These are phyloP conservation scores for Venusia cambrica DNA, from an alignment of 2,888 invertebrate species.

Conservation along the genomic window DNA sequence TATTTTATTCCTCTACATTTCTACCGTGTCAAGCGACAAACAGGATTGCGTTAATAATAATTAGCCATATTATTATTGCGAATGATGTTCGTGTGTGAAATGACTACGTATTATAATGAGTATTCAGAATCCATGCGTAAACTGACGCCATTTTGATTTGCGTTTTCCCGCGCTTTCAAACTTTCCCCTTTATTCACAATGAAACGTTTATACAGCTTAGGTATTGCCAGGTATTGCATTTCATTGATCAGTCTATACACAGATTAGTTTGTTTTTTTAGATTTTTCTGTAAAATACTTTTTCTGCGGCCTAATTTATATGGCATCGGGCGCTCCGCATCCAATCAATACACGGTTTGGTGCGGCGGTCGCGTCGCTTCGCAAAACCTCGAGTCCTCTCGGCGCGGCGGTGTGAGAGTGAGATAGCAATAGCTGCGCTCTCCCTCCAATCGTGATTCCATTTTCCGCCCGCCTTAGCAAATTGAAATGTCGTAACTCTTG, in stretches of 20 bases:
- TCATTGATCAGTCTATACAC: slow-evolving; percentile 2
- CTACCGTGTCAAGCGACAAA: slow-evolving; percentile 59
- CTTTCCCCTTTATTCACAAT: slow-evolving; percentile 13
- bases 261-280: not conserved
- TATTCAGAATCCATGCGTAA: slow-evolving; percentile 27
- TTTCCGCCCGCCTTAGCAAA: slow-evolving; percentile 82
- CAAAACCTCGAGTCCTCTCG: slow-evolving; percentile 53
- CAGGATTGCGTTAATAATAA: slow-evolving; percentile 56
- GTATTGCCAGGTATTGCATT: slow-evolving; percentile 4
- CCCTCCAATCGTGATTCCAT: slow-evolving; percentile 81
- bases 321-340: slow-evolving; percentile 79
- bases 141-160: too few relatives aligned
- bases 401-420: slow-evolving; percentile 33
- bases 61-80: slow-evolving; percentile 39
- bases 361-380: slow-evolving; percentile 67
- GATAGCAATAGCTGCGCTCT: slow-evolving; percentile 58
- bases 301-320: slow-evolving; percentile 80
- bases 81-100: slow-evolving; percentile 36
- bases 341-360: slow-evolving; percentile 78
- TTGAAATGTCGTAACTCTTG: slow-evolving; percentile 82
- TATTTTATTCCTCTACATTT: slow-evolving; percentile 77
- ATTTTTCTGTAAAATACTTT: slow-evolving; percentile 39
- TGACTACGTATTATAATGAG: slow-evolving; percentile 32
- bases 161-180: slow-evolving; percentile 18
- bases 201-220: too few relatives aligned